phyloP scores from a whole-genome alignment of 1,140 invertebrate species.

The Piezodorus guildinii region DNA sequence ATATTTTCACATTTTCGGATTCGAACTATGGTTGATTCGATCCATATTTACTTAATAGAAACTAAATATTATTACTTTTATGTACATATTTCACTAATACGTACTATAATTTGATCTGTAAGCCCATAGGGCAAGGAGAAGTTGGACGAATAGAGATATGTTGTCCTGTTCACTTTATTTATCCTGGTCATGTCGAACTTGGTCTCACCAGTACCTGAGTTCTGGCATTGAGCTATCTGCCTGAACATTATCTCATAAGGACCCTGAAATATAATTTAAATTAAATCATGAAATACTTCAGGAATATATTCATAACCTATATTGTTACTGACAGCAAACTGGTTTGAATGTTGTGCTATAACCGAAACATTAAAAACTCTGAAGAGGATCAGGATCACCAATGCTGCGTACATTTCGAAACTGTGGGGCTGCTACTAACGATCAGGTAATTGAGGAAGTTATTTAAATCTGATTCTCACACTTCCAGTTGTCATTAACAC shows the following conservation, averaged over 20 bases:
- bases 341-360: not conserved
- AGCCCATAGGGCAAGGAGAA: not conserved
- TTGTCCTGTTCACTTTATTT: not conserved
- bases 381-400: too few relatives aligned
- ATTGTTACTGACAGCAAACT: not conserved
- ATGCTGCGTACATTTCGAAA: too few relatives aligned
- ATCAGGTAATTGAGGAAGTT: too few relatives aligned
- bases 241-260: not conserved
- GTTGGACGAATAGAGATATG: not conserved
- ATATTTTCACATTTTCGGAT: too few relatives aligned
- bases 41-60: too few relatives aligned
- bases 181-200: not conserved
- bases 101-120: not conserved
- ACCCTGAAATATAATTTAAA: not conserved
- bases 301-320: not conserved
- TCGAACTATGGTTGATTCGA: too few relatives aligned
- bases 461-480: too few relatives aligned
- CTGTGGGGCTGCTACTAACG: too few relatives aligned
- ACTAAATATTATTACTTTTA: too few relatives aligned
- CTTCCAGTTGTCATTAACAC: too few relatives aligned
- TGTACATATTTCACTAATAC: too few relatives aligned
- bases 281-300: not conserved
- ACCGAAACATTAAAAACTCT: not conserved
- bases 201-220: not conserved
- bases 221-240: not conserved